A percentile compares a stretch with the other conserved stretches of the same genome.
phyloP scores from a whole-genome alignment of 2,113 vertebrate species.

The Helogale parvula region DNA sequence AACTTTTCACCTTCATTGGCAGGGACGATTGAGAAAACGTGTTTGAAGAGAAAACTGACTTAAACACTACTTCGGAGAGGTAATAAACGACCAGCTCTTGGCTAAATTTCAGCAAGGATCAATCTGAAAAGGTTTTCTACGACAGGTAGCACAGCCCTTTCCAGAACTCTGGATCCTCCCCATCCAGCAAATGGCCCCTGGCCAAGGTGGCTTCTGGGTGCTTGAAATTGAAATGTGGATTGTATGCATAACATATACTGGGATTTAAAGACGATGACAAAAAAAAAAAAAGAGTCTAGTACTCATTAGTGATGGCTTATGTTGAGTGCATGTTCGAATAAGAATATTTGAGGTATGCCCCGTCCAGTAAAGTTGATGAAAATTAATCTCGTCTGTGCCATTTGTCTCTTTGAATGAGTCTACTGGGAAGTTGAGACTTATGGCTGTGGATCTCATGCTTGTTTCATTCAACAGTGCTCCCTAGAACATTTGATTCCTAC shows the following conservation, averaged over 20 bases:
- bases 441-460: accelerated
- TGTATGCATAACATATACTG: accelerated
- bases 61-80: not conserved
- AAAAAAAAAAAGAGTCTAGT: not conserved
- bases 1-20: not conserved
- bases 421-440: not conserved
- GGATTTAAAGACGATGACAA: not conserved
- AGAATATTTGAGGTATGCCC: not conserved
- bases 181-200: accelerated
- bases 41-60: not conserved
- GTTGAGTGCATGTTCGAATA: not conserved
- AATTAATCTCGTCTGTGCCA: not conserved
- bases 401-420: not conserved
- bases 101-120: not conserved
- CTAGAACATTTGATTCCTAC: not conserved
- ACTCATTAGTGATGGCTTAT: not conserved
- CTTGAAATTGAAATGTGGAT: no score
- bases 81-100: not conserved
- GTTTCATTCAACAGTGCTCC: not conserved
- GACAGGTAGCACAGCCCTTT: accelerated
- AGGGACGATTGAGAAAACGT: not conserved
- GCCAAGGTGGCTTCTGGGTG: not conserved
- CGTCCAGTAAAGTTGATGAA: not conserved
- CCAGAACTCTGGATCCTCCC: no score
- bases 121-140: not conserved